Conservation (phyloP, 2,113 vertebrate species). For the Mystacornis crossleyi region DNA sequence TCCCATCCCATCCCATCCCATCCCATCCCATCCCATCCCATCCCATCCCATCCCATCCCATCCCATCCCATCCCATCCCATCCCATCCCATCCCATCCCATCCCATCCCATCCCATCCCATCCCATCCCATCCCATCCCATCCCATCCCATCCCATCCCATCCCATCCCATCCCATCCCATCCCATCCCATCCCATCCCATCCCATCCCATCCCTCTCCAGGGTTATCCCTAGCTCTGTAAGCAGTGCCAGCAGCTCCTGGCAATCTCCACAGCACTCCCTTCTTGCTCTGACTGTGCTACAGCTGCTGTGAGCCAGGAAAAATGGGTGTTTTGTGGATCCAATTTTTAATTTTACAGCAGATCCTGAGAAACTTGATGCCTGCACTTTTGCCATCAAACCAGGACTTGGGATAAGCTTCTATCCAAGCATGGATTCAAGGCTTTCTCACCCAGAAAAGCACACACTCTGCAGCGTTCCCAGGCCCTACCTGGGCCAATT, state of each 20-base stretch:
- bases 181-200: not conserved
- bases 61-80: not conserved
- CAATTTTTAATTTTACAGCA: not conserved
- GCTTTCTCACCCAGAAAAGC: not conserved
- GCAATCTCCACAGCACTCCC: not conserved
- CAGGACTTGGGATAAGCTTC: not conserved
- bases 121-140: not conserved
- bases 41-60: not conserved
- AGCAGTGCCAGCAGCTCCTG: not conserved
- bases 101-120: not conserved
- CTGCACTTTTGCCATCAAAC: not conserved
- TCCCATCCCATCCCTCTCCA: not conserved
- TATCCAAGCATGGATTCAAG: accelerated
- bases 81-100: not conserved
- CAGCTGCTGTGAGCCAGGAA: not conserved
- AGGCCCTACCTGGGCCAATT: not conserved
- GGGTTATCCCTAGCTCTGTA: not conserved
- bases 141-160: not conserved
- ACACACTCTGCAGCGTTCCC: accelerated
- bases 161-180: not conserved
- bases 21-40: not conserved
- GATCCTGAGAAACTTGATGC: not conserved
- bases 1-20: not conserved
- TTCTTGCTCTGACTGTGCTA: not conserved
- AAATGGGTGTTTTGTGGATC: not conserved